These are phyloP conservation scores for Andricus grossulariae DNA, from an alignment of 1,140 invertebrate species.

Conservation along the genomic window DNA sequence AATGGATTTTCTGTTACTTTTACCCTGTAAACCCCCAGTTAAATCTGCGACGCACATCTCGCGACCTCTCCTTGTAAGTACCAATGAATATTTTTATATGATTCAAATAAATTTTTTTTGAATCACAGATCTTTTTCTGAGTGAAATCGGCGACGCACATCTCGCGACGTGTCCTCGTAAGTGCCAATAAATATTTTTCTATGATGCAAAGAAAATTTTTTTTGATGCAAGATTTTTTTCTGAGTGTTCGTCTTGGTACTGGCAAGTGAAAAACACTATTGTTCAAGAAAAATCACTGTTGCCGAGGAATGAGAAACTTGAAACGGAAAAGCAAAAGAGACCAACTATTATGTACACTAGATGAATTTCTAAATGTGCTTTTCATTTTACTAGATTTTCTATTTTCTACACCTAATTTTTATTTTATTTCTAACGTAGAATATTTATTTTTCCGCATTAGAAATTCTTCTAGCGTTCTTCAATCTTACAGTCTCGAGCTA, in stretches of 20 bases:
- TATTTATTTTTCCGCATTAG: neutral
- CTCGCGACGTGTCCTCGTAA: too few species aligned
- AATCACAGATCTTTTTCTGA: too few species aligned
- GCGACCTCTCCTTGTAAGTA: too few species aligned
- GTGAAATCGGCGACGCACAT: too few species aligned
- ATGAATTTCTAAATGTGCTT: neutral
- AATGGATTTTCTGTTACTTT: too few species aligned
- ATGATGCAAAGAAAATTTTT: too few species aligned
- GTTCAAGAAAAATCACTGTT: neutral
- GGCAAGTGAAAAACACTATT: neutral
- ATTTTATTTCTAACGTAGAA: neutral
- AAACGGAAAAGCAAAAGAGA: constrained; percentile 7
- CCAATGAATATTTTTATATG: too few species aligned
- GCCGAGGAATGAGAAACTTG: constrained; percentile 11
- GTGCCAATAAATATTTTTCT: too few species aligned
- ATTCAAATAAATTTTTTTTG: too few species aligned
- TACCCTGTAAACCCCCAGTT: too few species aligned
- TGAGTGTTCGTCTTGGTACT: neutral
- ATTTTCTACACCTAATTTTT: neutral
- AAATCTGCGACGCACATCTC: too few species aligned
- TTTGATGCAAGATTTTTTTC: too few species aligned
- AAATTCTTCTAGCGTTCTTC: neutral
- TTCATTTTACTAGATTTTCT: neutral
- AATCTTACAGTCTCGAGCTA: constrained; percentile 16
- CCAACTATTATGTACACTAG: neutral